Conservation (phyloP, 1,140 invertebrate genomes). For the Adelges cooleyi region DNA sequence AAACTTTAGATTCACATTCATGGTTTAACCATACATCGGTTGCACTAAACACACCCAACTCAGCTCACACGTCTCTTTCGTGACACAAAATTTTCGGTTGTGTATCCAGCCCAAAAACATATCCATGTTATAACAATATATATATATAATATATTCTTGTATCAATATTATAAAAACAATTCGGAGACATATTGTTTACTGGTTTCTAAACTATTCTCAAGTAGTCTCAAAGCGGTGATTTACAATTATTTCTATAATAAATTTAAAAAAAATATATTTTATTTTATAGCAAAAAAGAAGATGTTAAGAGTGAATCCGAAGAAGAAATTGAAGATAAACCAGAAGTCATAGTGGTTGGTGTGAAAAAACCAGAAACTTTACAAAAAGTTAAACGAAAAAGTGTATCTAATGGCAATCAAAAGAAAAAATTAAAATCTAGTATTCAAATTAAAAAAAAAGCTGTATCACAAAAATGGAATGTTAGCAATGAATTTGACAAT, state of each 20-base stretch:
- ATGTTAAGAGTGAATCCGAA: neutral
- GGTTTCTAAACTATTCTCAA: too few species aligned
- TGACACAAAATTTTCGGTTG: too few species aligned
- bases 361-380: neutral
- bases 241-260: neutral
- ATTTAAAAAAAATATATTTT: neutral
- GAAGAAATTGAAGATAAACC: neutral
- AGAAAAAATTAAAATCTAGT: neutral
- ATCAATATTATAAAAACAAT: too few species aligned
- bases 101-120: too few species aligned
- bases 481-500: neutral
- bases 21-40: too few species aligned
- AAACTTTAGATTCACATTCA: too few species aligned
- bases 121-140: too few species aligned
- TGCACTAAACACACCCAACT: too few species aligned
- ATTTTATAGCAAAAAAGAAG: neutral
- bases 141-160: too few species aligned
- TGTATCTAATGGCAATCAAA: neutral
- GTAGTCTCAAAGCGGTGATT: too few species aligned
- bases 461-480: neutral
- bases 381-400: neutral
- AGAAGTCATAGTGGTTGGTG: neutral
- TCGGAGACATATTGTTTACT: too few species aligned
- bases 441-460: slow-evolving; percentile 9
- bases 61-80: too few species aligned